Base-by-base conservation (phyloP, 2,888 invertebrate genomes). In the Idaea aversata region DNA sequence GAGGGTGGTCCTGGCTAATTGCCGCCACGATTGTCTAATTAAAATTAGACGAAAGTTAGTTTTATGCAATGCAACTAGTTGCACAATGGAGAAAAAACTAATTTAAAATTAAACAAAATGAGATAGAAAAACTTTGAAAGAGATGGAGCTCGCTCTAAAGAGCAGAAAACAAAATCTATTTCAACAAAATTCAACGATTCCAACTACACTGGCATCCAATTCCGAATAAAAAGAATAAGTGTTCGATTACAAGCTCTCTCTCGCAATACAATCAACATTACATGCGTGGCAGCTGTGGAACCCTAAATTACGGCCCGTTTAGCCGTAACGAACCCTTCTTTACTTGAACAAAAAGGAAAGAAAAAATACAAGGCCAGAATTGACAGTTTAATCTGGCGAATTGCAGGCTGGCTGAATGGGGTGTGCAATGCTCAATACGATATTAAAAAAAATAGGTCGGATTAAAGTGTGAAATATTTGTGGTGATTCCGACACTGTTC, bases 181-280 rank as follows among this genome's bases (percentile, higher is more conserved):
- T 47, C 47, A 47, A 47, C 47, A 47, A 47, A 47, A 47, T 47
- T 47, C 47, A 47, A 47, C 47, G 47, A 47, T 47, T 47, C 10
- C 47, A 47, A 47, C 47, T 47, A 47, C 47, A 47, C 47, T 47
- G 47, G 47, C 10, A 47, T 47, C 47, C 47, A 47, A 47, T 47
- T 83, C 74, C 82, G 71, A 75, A 83, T 82, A 85, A 87, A 85
- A 82, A 81, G 86, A 82, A 76, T 76, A 75, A 84, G 79, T 80
- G 83, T 88, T 86, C 86, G 85, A 88, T 88, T 86, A 78, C 78
- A 70, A 70, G 71, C 70, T 72, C 75, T 78, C 74, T 73, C 72
- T 80, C 80, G 82, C 88, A 88, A 91, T 91, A 90, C 91, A 91
- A 92, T 91, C 90, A 91, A 85, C 90, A 88, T 92, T 90, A 91